phyloP scores from a whole-genome alignment of 2,113 vertebrate genomes.

The Emberiza fucata region DNA sequence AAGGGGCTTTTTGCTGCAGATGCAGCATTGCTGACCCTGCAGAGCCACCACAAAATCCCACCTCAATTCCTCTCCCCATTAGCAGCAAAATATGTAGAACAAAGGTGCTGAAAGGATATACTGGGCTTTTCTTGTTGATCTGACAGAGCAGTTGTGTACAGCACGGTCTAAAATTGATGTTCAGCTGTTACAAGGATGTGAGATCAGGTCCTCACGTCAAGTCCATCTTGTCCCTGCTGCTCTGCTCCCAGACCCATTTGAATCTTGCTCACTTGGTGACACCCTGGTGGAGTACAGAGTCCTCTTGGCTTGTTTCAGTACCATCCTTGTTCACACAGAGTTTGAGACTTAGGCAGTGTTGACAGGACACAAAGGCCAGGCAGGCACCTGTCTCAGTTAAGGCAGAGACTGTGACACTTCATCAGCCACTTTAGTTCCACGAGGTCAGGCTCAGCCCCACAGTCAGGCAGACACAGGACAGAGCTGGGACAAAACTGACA shows the following conservation, averaged over 20 bases:
- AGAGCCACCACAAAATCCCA: not conserved
- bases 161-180: not conserved
- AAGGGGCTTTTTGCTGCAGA: not conserved
- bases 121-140: not conserved
- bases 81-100: not conserved
- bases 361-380: not conserved
- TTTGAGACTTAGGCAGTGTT: not conserved
- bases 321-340: not conserved
- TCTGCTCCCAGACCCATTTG: not conserved
- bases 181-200: not conserved
- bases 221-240: not conserved
- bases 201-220: fast-evolving
- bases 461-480: not conserved
- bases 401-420: not conserved
- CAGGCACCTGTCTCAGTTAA: not conserved
- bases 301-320: not conserved
- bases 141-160: not conserved
- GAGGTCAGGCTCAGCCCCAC: not conserved
- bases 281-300: not conserved
- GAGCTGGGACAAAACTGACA: not conserved
- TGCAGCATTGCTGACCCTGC: not conserved
- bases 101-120: not conserved
- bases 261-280: not conserved
- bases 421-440: not conserved
- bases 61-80: not conserved